Conservation (phyloP, 1,140 invertebrate species). For the Danaus melanippus region DNA sequence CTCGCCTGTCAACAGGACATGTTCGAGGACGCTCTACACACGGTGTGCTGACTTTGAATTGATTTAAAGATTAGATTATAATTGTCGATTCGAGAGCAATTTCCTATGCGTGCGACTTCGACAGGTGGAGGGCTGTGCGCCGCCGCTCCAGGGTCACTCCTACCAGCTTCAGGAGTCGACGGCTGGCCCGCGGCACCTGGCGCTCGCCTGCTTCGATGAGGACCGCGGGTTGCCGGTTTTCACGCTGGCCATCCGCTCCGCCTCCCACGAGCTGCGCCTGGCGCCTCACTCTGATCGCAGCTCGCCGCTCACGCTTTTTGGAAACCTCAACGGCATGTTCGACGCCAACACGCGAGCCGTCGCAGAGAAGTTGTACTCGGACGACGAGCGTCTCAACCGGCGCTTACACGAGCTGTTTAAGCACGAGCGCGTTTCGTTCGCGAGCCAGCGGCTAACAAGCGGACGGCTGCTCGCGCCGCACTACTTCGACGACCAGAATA, state of each 20-base stretch:
- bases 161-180: slow-evolving; percentile 37
- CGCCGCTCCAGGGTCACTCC: slow-evolving; percentile 51
- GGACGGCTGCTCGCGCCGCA: slow-evolving; percentile 34
- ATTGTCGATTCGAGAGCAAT: too few relatives aligned
- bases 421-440: slow-evolving; percentile 42
- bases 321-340: slow-evolving; percentile 66
- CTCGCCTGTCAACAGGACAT: slow-evolving; percentile 60
- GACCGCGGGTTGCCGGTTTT: slow-evolving; percentile 38
- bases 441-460: slow-evolving; percentile 41
- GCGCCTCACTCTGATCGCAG: slow-evolving; percentile 32
- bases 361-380: slow-evolving; percentile 54
- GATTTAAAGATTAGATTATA: background rate
- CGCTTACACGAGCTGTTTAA: slow-evolving; percentile 47
- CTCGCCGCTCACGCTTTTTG: slow-evolving; percentile 51
- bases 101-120: background rate
- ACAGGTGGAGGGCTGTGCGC: slow-evolving; percentile 47
- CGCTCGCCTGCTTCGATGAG: slow-evolving; percentile 54
- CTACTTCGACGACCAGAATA: slow-evolving; percentile 62
- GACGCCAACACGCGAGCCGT: slow-evolving; percentile 48
- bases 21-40: slow-evolving; percentile 59
- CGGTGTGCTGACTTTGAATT: slow-evolving; percentile 22
- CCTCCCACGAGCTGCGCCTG: slow-evolving; percentile 29
- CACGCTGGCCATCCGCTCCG: slow-evolving; percentile 31
- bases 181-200: slow-evolving; percentile 37
- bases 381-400: slow-evolving; percentile 43